These are phyloP conservation scores for Branchinecta lynchi DNA, from an alignment of 1,140 invertebrate genomes.

Conservation along the genomic window DNA sequence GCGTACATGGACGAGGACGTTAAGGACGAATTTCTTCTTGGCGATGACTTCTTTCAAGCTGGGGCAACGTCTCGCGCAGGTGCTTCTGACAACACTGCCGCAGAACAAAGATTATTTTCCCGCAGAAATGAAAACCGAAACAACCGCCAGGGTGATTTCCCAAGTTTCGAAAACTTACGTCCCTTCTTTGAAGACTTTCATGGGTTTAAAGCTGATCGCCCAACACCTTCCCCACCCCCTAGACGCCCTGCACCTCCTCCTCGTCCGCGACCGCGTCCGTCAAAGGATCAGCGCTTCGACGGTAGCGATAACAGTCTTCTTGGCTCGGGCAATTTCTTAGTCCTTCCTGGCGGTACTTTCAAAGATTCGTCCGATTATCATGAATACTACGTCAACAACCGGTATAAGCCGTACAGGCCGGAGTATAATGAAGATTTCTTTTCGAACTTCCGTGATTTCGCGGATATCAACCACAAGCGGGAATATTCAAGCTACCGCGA, in stretches of 20 bases:
- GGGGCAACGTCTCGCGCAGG: neutral
- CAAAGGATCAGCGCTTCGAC: neutral
- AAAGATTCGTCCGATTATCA: neutral
- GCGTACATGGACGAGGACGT: neutral
- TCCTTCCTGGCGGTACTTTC: conserved; percentile 5
- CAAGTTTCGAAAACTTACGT: neutral
- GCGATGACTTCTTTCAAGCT: neutral
- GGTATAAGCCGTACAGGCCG: neutral
- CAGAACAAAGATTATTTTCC: neutral
- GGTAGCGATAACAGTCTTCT: conserved; percentile 7
- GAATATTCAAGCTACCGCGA: too few relatives aligned
- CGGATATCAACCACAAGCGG: neutral
- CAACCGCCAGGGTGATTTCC: neutral
- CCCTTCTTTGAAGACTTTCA: conserved; percentile 3
- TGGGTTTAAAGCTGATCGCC: neutral
- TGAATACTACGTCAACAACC: neutral
- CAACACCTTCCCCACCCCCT: neutral
- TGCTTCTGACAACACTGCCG: neutral
- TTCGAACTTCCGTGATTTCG: neutral
- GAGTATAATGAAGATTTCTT: conserved; percentile 8
- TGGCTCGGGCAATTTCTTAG: neutral
- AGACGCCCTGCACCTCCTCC: neutral
- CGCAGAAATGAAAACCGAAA: neutral
- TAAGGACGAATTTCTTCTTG: neutral
- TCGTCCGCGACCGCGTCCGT: neutral